Evolutionary conservation across 2,888 invertebrate species (phyloP).

Genomic region (Platypus cylindrus): DNA sequence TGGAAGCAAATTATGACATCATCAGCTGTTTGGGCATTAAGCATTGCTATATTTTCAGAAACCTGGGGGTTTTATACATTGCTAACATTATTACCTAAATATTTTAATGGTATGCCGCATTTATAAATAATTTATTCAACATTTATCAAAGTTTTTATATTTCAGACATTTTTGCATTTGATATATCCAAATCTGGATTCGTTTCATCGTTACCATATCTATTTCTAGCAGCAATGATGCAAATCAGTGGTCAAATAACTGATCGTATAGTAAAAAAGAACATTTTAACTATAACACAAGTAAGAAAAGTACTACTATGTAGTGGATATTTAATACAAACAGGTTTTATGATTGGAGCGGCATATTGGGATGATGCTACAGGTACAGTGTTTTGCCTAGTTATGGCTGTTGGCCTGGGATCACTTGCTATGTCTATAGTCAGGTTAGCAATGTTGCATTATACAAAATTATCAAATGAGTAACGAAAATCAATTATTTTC

Average conservation of each 20-base stretch:
- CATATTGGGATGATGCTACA: slow-evolving; percentile 51
- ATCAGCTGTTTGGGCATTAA: slow-evolving; percentile 70
- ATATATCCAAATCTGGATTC: slow-evolving; percentile 25
- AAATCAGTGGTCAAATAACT: slow-evolving; percentile 67
- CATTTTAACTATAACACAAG: slow-evolving; percentile 57
- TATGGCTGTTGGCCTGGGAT: slow-evolving; percentile 15
- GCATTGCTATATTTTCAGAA: slow-evolving; percentile 72
- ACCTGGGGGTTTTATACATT: slow-evolving; percentile 86
- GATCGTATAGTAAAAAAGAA: slow-evolving; percentile 58
- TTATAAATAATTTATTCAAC: not conserved
- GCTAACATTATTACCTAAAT: slow-evolving; percentile 12
- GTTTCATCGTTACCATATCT: slow-evolving; percentile 78
- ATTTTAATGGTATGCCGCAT: slow-evolving; percentile 15
- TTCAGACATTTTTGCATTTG: slow-evolving; percentile 11
- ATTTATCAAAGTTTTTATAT: not conserved
- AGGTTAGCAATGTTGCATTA: slow-evolving; percentile 7
- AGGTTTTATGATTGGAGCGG: slow-evolving; percentile 72
- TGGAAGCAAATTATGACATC: slow-evolving; percentile 67
- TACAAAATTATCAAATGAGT: not conserved
- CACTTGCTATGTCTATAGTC: slow-evolving; percentile 13
- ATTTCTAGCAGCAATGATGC: slow-evolving; percentile 70
- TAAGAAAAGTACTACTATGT: slow-evolving; percentile 53
- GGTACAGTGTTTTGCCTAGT: slow-evolving; percentile 16
- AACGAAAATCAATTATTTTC: not conserved
- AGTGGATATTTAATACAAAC: slow-evolving; percentile 64